Conservation (phyloP, 2,797 vertebrate species). For the Amniataba percoides region DNA sequence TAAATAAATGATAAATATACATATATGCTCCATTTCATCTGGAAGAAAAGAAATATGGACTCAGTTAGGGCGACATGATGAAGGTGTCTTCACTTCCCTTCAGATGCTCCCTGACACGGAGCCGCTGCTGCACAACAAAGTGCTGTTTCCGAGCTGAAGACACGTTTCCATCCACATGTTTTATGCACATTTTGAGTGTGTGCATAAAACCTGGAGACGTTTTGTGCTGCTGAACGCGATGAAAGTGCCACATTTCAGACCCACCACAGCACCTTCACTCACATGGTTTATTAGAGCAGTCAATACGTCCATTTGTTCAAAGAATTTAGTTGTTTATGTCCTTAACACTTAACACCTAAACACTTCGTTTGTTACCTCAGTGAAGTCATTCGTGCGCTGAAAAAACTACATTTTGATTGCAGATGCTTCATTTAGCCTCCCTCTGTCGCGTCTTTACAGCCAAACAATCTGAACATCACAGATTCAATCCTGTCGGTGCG, state of each 20-base stretch:
- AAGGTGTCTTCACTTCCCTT: background rate
- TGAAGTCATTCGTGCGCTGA: background rate
- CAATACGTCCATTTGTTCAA: background rate
- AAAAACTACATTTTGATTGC: background rate
- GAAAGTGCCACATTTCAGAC: background rate
- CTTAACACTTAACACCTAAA: too few relatives aligned
- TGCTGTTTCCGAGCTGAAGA: slow-evolving; percentile 1
- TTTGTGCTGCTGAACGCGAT: background rate
- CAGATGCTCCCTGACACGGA: background rate
- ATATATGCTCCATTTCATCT: slow-evolving; percentile 6
- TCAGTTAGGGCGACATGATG: slow-evolving; percentile 9
- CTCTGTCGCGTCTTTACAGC: background rate
- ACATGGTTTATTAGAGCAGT: background rate
- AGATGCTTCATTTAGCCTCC: too few relatives aligned
- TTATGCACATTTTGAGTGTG: background rate
- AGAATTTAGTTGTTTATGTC: background rate
- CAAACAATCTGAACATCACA: background rate
- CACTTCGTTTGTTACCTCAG: slow-evolving; percentile 6
- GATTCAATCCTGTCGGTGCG: background rate
- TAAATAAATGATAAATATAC: too few relatives aligned
- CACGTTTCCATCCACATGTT: background rate
- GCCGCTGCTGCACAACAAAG: slow-evolving; percentile 11
- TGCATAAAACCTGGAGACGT: too few relatives aligned
- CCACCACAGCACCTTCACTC: background rate
- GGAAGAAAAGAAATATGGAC: slow-evolving; percentile 23